A percentile compares a stretch with the other conserved stretches of the same genome.
phyloP scores from a whole-genome alignment of 2,888 invertebrate genomes.

The Crossocerus cetratus region DNA sequence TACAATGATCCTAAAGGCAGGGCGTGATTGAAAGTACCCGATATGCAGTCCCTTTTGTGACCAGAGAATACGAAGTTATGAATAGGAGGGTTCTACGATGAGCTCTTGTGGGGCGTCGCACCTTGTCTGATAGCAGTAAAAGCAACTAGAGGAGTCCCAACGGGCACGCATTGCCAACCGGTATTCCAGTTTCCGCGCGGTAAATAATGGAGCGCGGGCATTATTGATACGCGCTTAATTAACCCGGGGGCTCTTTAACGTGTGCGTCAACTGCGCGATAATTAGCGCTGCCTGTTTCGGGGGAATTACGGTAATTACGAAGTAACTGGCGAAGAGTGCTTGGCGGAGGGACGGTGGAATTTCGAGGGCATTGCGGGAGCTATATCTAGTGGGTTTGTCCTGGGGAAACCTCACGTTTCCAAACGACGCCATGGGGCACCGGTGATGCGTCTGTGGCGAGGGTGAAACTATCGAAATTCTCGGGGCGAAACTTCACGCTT shows the following conservation, averaged over 20 bases:
- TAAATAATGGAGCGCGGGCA: neutral
- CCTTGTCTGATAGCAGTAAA: too few species aligned
- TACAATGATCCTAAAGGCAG: too few species aligned
- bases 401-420: neutral
- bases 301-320: neutral
- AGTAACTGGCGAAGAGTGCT: neutral
- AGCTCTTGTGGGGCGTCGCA: too few species aligned
- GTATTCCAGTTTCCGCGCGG: too few species aligned
- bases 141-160: too few species aligned
- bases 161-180: too few species aligned
- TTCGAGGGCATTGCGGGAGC: neutral
- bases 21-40: too few species aligned
- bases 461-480: constrained; percentile 34
- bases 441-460: constrained; percentile 5
- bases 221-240: neutral
- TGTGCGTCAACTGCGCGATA: too few species aligned
- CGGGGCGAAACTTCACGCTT: constrained; percentile 25
- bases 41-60: too few species aligned
- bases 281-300: neutral
- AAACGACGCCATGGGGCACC: neutral
- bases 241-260: neutral
- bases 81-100: too few species aligned
- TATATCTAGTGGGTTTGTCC: too few species aligned
- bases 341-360: neutral
- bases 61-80: too few species aligned